Percentiles rank a stretch among this genome's conserved stretches.
Conservation (phyloP, 2,888 invertebrate species). For the Drosophila rellima region DNA sequence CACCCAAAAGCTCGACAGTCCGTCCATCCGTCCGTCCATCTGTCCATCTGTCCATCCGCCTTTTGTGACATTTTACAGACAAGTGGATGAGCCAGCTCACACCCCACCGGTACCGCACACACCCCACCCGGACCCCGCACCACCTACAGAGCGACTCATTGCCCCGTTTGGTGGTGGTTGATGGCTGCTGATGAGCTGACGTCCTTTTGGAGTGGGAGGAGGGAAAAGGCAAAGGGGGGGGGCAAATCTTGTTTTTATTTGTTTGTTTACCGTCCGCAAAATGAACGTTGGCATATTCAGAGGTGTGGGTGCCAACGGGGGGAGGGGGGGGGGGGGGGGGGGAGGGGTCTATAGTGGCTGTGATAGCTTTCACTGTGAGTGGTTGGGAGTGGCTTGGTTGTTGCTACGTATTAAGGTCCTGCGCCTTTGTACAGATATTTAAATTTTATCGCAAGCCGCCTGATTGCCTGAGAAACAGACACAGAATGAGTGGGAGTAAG, state of each 20-base stretch:
- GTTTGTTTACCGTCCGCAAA: conserved; percentile 81
- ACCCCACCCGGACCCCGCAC: not conserved
- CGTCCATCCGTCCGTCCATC: not conserved
- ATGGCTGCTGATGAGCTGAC: conserved; percentile 69
- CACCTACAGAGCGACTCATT: conserved; percentile 24
- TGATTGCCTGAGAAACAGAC: conserved; percentile 60
- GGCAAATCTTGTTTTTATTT: conserved; percentile 79
- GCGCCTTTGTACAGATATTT: conserved; percentile 66
- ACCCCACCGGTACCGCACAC: conserved; percentile 1
- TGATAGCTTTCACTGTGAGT: conserved; percentile 33
- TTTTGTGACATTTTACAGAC: conserved; percentile 79
- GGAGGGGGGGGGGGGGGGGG: not conserved
- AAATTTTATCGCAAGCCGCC: conserved; percentile 75
- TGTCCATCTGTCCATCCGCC: conserved; percentile 28
- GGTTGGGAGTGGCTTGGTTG: conserved; percentile 5
- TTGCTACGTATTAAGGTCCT: conserved; percentile 5
- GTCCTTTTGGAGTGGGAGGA: conserved; percentile 1
- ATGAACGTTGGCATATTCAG: conserved; percentile 64
- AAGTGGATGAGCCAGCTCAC: conserved; percentile 73
- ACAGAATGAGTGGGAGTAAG: conserved; percentile 4
- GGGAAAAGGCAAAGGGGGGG: not conserved
- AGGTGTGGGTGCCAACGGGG: not conserved
- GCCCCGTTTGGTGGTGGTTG: conserved; percentile 62
- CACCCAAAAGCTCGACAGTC: conserved; percentile 29
- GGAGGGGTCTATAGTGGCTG: conserved; percentile 10